phyloP scores from a whole-genome alignment of 1,140 invertebrate species.

The Homalodisca vitripennis region DNA sequence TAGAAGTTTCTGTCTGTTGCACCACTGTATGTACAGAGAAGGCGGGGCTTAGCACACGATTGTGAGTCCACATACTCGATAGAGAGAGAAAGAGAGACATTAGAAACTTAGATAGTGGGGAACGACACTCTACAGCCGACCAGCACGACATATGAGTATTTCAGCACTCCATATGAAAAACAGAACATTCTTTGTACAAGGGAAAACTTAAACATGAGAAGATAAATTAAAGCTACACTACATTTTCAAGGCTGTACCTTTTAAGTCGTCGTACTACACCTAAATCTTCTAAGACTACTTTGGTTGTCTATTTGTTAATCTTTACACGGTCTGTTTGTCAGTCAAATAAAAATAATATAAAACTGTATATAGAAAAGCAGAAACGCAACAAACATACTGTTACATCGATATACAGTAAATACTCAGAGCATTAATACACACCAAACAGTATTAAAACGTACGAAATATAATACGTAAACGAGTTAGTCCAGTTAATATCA shows the following conservation, averaged over 20 bases:
- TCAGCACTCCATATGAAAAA: too few species aligned
- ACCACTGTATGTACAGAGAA: not conserved
- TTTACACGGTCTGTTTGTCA: not conserved
- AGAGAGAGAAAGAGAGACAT: not conserved
- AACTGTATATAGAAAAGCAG: not conserved
- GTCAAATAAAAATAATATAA: not conserved
- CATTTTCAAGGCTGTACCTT: too few species aligned
- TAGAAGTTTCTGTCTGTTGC: not conserved
- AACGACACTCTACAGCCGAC: too few species aligned
- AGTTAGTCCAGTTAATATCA: conserved; percentile 31
- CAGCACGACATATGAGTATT: too few species aligned
- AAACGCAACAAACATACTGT: not conserved
- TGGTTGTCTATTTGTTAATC: not conserved
- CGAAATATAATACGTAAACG: not conserved
- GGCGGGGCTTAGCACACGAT: not conserved
- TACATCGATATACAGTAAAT: not conserved
- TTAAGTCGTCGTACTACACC: not conserved
- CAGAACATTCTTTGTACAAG: too few species aligned
- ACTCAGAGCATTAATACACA: conserved; percentile 7
- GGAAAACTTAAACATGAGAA: too few species aligned
- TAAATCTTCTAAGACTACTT: not conserved
- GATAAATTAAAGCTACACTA: too few species aligned
- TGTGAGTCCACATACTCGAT: not conserved
- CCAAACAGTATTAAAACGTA: conserved; percentile 6
- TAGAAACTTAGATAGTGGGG: too few species aligned